Percentiles rank a stretch among this genome's conserved stretches.
These are phyloP conservation scores for Sialis fuliginosa DNA, from an alignment of 2,888 invertebrate genomes.

Conservation along the genomic window DNA sequence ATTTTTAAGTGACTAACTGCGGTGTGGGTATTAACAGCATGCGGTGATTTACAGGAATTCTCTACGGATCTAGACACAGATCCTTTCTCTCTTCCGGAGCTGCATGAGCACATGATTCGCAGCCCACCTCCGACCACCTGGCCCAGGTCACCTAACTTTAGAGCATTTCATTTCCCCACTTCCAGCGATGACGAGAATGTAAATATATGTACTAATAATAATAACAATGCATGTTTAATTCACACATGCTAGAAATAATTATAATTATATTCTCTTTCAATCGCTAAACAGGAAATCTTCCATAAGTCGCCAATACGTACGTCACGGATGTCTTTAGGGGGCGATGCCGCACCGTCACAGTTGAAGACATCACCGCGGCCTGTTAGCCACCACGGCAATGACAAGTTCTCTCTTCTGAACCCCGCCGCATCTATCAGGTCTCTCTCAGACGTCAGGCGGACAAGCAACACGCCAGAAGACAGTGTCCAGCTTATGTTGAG, in stretches of 20 bases:
- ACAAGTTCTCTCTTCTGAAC: constrained; percentile 32
- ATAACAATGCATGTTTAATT: too few relatives aligned
- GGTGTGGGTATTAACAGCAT: background rate
- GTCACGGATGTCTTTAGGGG: constrained; percentile 14
- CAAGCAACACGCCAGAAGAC: constrained; percentile 25
- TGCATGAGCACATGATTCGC: constrained; percentile 67
- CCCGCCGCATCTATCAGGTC: constrained; percentile 32
- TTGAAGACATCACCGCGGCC: constrained; percentile 17
- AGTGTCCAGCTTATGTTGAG: constrained; percentile 32
- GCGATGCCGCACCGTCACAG: constrained; percentile 12
- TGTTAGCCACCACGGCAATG: constrained; percentile 24
- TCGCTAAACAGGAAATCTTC: background rate
- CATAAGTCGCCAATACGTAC: constrained; percentile 4
- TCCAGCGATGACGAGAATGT: constrained; percentile 22
- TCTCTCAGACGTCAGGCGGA: constrained; percentile 34
- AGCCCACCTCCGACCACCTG: constrained; percentile 66
- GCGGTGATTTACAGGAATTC: constrained; percentile 23
- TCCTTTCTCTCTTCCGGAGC: constrained; percentile 55
- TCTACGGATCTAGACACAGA: constrained; percentile 42
- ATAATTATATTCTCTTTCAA: background rate
- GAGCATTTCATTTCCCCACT: constrained; percentile 35
- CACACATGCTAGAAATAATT: too few relatives aligned
- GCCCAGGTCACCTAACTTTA: constrained; percentile 41
- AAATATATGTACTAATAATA: constrained; percentile 1
- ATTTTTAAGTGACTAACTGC: background rate